Percentiles rank a stretch among this genome's conserved stretches.
Conservation (phyloP, 2,113 vertebrate genomes). For the Scomber japonicus region DNA sequence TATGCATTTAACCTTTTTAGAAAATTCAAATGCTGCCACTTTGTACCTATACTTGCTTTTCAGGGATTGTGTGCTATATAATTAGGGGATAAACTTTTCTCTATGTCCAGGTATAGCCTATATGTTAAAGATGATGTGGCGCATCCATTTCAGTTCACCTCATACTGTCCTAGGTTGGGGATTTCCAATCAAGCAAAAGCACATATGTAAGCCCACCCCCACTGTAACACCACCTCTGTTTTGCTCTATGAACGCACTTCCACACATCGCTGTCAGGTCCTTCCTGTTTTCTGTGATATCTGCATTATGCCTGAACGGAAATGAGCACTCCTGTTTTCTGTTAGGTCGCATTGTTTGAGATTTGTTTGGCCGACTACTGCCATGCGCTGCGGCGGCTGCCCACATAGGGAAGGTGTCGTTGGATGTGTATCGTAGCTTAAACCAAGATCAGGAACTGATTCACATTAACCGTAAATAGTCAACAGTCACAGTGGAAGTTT, state of each 20-base stretch:
- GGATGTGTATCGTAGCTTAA: background rate
- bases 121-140: background rate
- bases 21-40: background rate
- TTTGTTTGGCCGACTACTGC: constrained; percentile 5
- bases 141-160: background rate
- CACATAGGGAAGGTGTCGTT: background rate
- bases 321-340: constrained; percentile 45
- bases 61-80: constrained; percentile 1
- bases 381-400: background rate
- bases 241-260: constrained; percentile 52
- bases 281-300: constrained; percentile 82
- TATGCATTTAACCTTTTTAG: background rate
- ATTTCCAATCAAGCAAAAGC: constrained; percentile 69
- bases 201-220: background rate
- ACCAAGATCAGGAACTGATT: constrained; percentile 51
- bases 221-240: constrained; percentile 19
- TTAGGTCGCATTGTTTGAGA: constrained; percentile 39
- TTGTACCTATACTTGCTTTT: constrained; percentile 23
- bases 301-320: constrained; percentile 49
- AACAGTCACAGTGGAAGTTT: constrained; percentile 26
- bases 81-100: background rate
- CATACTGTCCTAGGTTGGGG: constrained; percentile 53
- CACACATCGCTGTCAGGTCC: constrained; percentile 48
- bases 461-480: constrained; percentile 18
- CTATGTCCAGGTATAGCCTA: background rate